Evolutionary conservation across 2,888 invertebrate genomes (phyloP).

Genomic region (Meiosimyza platycephala): DNA sequence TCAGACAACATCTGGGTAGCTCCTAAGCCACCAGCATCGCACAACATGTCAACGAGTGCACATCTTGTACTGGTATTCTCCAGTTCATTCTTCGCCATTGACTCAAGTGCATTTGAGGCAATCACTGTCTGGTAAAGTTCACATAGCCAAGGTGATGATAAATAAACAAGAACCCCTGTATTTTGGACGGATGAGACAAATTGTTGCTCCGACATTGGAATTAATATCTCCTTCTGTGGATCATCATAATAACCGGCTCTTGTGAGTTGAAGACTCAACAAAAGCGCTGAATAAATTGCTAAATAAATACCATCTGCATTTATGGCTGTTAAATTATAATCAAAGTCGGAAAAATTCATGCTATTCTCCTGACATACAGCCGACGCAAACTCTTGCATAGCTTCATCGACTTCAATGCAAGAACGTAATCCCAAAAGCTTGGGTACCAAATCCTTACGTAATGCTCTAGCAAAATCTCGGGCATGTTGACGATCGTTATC

Average conservation of each 20-base stretch:
- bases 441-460: conserved; percentile 81
- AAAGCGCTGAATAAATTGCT: conserved; percentile 86
- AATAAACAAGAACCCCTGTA: conserved; percentile 90
- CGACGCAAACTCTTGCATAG: conserved; percentile 91
- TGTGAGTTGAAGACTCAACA: conserved; percentile 84
- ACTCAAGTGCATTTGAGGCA: conserved; percentile 69
- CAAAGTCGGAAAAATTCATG: conserved; percentile 67
- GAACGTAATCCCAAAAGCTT: conserved; percentile 80
- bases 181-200: conserved; percentile 94
- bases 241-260: conserved; percentile 80
- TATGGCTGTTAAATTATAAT: conserved; percentile 77
- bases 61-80: conserved; percentile 60
- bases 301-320: conserved; percentile 96
- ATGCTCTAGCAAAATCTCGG: conserved; percentile 81
- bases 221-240: conserved; percentile 65
- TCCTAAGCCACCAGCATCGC: conserved; percentile 86
- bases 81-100: conserved; percentile 58
- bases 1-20: conserved; percentile 87
- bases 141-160: conserved; percentile 93
- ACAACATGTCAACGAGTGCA: conserved; percentile 66
- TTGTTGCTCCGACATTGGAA: conserved; percentile 82
- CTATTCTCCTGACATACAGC: conserved; percentile 84
- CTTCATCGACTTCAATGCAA: conserved; percentile 89
- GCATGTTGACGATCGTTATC: conserved; percentile 90
- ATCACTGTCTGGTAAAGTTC: conserved; percentile 91